phyloP scores from a whole-genome alignment of 2,113 vertebrate genomes.

The Meles meles region DNA sequence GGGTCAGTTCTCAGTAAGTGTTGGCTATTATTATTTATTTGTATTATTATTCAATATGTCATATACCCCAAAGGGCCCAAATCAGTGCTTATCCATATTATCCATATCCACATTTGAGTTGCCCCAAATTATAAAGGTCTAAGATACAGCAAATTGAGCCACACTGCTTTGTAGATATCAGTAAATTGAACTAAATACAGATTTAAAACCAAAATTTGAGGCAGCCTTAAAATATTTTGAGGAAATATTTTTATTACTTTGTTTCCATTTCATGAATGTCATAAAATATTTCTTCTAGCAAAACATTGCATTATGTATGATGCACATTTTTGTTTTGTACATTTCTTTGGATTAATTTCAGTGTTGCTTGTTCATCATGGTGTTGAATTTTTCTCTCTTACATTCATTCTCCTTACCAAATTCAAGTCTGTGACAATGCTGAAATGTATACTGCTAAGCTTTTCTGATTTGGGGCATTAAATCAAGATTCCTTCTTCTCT shows the following conservation, averaged over 20 bases:
- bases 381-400: slow-evolving; percentile 31
- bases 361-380: neutral
- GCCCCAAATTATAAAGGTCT: neutral
- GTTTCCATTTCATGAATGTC: neutral
- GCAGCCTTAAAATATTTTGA: neutral
- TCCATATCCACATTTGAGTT: neutral
- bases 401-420: neutral
- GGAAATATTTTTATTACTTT: neutral
- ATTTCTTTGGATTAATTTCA: neutral
- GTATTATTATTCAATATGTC: neutral
- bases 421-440: neutral
- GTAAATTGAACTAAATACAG: neutral
- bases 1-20: neutral
- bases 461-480: neutral
- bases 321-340: neutral
- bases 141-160: neutral
- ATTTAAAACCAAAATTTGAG: neutral
- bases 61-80: no score
- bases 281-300: slow-evolving; percentile 1
- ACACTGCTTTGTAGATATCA: neutral
- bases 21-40: neutral
- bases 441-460: slow-evolving; percentile 10
- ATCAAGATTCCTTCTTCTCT: neutral
- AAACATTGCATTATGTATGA: neutral
- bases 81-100: neutral